Base-by-base conservation (phyloP, 2,888 invertebrate species). In the Epirrhoe alternata region DNA sequence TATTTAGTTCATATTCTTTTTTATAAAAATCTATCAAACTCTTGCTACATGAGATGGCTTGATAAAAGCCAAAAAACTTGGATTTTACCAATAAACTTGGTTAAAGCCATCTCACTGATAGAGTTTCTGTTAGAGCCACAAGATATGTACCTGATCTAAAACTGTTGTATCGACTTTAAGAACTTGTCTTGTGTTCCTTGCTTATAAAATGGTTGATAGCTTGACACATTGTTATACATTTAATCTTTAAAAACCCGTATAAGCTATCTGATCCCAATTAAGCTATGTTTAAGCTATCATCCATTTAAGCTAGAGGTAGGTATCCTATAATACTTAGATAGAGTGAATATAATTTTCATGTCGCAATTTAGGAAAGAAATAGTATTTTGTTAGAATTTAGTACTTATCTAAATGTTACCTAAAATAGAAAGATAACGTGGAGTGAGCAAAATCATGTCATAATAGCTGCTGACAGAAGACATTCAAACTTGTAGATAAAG, bases 131-230 rank as follows among this genome's bases (percentile, higher is more conserved):
- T 17, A 38, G 53, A 54, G 54, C 61, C 31, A 33, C 57, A 59
- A 33, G 45, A n/a, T 33, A 53, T 61, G 67, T 67, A 69, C 67
- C 67, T 65, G 62, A 62, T 66, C 47, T 50, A 49, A 33, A 50
- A 50, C 33, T 60, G 54, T 58, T 59, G 47, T 42, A 62, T 16
- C 55, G 38, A 38, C 17, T 6, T 30, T 24, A 30, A 14, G 55
- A 1, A 17, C 16, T 51, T 51, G 51, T 10, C 12, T 51, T 59
- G 51, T 14, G 16, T 17, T 35, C n/a, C 57, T 35, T 58, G 58
- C 38, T 24, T 8, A 31, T 17, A 35, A 50, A 38, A 24, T 14
- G 33, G 54, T 38, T 24, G 38, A 24, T 42, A 24, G 24, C 24
- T 51, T 30, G 5, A 51, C 47, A 16, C 12, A 47, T 47, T 47